These are phyloP conservation scores for Arizona elegans DNA, from an alignment of 2,113 vertebrate species.

Conservation along the genomic window DNA sequence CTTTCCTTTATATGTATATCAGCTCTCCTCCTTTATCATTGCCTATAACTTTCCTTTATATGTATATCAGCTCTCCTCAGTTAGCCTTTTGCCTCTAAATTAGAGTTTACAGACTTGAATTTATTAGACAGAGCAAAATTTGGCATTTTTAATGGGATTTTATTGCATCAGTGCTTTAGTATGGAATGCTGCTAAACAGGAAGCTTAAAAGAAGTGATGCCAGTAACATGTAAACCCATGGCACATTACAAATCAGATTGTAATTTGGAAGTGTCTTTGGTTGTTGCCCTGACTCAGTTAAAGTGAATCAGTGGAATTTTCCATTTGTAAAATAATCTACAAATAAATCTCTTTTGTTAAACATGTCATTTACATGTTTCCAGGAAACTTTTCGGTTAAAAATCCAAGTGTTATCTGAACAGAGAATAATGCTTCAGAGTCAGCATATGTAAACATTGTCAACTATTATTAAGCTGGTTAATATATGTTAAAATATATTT, in stretches of 20 bases:
- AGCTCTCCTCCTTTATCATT: background rate
- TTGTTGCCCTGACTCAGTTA: background rate
- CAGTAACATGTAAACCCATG: background rate
- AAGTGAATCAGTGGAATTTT: background rate
- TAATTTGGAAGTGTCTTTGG: background rate
- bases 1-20: background rate
- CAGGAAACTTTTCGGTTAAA: background rate
- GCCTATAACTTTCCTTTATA: background rate
- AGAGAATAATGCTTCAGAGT: background rate
- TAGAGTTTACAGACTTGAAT: background rate
- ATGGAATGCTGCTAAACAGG: background rate
- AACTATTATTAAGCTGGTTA: background rate
- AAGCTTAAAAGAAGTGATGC: background rate
- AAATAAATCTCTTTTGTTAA: background rate
- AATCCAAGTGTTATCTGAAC: background rate
- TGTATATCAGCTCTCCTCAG: background rate
- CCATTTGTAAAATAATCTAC: background rate
- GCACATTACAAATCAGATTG: background rate
- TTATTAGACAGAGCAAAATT: background rate
- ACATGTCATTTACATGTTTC: background rate
- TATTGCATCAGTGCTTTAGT: background rate
- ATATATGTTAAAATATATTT: background rate
- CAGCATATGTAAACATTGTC: background rate
- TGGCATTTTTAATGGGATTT: background rate
- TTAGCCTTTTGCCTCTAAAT: background rate